Conservation (phyloP, 2,797 vertebrate genomes). For the Gymnoscopelus microlampas region DNA sequence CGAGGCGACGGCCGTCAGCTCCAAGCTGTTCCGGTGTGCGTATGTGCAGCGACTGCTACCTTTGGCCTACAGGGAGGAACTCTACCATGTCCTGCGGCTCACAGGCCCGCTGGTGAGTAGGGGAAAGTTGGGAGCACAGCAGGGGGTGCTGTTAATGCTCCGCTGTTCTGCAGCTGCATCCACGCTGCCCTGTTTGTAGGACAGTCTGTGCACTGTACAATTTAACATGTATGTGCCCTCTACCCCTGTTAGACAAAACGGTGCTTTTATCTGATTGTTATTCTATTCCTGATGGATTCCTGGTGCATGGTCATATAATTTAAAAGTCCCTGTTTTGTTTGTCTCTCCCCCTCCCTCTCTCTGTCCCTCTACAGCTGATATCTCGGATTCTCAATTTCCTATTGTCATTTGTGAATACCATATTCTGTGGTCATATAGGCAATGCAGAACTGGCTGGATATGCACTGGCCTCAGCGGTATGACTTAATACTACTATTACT, state of each 20-base stretch:
- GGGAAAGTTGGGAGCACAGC: slow-evolving; percentile 24
- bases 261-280: slow-evolving; percentile 8
- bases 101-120: slow-evolving; percentile 83
- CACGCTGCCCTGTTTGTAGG: neutral
- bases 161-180: slow-evolving; percentile 6
- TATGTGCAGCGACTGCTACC: slow-evolving; percentile 73
- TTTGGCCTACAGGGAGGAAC: slow-evolving; percentile 80
- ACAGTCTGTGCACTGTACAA: neutral
- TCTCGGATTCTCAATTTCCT: slow-evolving; percentile 77
- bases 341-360: slow-evolving; percentile 27
- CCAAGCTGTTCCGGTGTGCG: slow-evolving; percentile 70
- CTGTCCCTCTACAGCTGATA: slow-evolving; percentile 69
- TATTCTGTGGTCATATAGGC: slow-evolving; percentile 82
- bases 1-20: slow-evolving; percentile 47
- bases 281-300: neutral
- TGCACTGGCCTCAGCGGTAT: slow-evolving; percentile 79
- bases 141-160: neutral
- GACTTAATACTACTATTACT: neutral
- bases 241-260: neutral
- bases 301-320: neutral
- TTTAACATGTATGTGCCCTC: too few species aligned
- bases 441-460: slow-evolving; percentile 81
- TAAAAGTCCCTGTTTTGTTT: slow-evolving; percentile 20
- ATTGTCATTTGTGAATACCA: slow-evolving; percentile 74
- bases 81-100: slow-evolving; percentile 76